Conservation (phyloP, 2,888 invertebrate species). For the Lithodes maja region DNA sequence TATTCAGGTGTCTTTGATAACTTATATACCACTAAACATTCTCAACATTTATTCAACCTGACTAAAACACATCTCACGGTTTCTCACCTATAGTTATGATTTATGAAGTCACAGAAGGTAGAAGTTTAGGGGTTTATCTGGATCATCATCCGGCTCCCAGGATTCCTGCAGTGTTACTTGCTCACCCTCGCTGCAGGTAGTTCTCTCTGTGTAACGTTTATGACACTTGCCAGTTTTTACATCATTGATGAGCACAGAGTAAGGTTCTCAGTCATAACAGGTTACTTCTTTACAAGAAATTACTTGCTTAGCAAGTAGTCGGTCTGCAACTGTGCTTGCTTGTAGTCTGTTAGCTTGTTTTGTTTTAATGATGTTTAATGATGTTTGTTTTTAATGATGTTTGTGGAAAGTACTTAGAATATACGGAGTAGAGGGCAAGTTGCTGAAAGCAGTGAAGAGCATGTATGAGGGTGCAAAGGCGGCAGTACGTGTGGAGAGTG, state of each 20-base stretch:
- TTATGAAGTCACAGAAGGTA: constrained; percentile 6
- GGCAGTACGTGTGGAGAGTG: no score
- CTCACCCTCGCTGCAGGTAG: no score
- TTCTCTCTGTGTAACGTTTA: not conserved
- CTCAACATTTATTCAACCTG: no score
- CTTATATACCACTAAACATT: no score
- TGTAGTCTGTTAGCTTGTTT: constrained; percentile 13
- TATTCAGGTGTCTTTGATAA: no score
- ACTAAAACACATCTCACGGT: no score
- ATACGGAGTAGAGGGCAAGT: no score
- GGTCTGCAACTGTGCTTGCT: not conserved
- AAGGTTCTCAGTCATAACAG: constrained; percentile 35
- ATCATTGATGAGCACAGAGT: not conserved
- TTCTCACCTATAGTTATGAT: no score
- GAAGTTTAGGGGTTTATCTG: not conserved
- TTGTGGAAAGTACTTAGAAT: no score
- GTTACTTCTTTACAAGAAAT: not conserved
- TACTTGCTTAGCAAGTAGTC: not conserved
- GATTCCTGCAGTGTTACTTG: not conserved
- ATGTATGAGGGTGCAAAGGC: no score
- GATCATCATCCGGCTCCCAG: not conserved
- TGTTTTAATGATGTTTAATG: constrained; percentile 28
- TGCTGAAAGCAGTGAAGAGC: no score
- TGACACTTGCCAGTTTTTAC: constrained; percentile 13
- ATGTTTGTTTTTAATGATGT: no score